Percentiles rank a stretch among this genome's conserved stretches.
phyloP scores from a whole-genome alignment of 2,797 vertebrate species.

The Ctenopoma multispine region DNA sequence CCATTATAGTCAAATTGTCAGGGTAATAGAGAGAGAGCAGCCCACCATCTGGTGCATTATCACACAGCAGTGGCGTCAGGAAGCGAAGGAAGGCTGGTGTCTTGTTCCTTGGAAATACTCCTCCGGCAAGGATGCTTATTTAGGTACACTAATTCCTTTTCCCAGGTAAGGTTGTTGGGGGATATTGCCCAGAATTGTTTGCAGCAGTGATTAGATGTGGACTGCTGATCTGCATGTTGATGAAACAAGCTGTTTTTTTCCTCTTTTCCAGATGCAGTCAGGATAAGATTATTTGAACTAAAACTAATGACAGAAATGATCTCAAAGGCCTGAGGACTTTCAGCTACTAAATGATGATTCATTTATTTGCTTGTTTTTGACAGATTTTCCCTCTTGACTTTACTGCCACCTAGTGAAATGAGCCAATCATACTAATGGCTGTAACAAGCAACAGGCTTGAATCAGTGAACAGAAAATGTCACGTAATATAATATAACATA shows the following conservation, averaged over 20 bases:
- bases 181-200: constrained; percentile 11
- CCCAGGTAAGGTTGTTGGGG: constrained; percentile 6
- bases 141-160: constrained; percentile 47
- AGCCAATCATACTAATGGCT: constrained; percentile 26
- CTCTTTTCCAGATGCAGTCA: not conserved
- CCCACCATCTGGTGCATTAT: constrained; percentile 76
- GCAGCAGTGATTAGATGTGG: constrained; percentile 10
- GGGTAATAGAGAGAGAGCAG: constrained; percentile 63
- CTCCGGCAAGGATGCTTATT: constrained; percentile 59
- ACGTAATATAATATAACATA: no score
- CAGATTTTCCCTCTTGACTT: constrained; percentile 60
- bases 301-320: constrained; percentile 8
- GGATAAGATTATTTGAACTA: constrained; percentile 11
- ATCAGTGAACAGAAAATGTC: not conserved
- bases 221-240: constrained; percentile 13
- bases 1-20: constrained; percentile 70
- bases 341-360: constrained; percentile 21
- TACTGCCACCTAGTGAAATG: constrained; percentile 80
- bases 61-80: constrained; percentile 67
- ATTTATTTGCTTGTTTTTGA: constrained; percentile 25
- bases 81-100: constrained; percentile 62
- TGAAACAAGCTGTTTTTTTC: not conserved
- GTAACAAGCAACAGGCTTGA: constrained; percentile 49
- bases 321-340: constrained; percentile 37
- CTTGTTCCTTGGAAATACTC: constrained; percentile 58